phyloP scores from a whole-genome alignment of 2,113 vertebrate species.

The Argyrosomus japonicus region DNA sequence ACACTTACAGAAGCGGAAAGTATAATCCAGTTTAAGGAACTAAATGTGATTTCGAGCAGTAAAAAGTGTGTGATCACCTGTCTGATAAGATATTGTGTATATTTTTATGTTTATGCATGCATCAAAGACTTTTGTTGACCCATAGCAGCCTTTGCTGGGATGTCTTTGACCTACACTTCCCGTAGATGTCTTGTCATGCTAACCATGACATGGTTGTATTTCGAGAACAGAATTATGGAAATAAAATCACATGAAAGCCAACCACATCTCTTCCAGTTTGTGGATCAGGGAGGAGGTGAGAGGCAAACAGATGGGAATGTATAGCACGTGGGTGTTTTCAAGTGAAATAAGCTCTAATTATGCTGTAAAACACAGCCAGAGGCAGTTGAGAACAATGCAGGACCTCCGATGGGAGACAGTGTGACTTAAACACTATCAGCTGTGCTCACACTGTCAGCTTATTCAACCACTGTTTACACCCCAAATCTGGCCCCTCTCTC shows the following conservation, averaged over 20 bases:
- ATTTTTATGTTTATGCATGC: too few relatives aligned
- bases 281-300: constrained; percentile 1
- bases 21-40: too few relatives aligned
- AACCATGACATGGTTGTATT: background rate
- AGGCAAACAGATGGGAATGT: constrained; percentile 51
- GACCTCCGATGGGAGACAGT: constrained; percentile 77
- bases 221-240: background rate
- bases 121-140: background rate
- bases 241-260: background rate
- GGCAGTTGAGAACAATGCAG: constrained; percentile 77
- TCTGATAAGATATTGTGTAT: too few relatives aligned
- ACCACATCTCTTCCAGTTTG: constrained; percentile 9
- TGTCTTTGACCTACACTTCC: background rate
- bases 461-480: constrained; percentile 82
- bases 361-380: constrained; percentile 79
- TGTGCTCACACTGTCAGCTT: constrained; percentile 85
- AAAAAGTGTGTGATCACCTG: too few relatives aligned
- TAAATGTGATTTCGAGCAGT: too few relatives aligned
- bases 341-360: constrained; percentile 84
- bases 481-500: constrained; percentile 50
- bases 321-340: constrained; percentile 78
- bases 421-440: constrained; percentile 87
- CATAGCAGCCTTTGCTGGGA: background rate
- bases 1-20: too few relatives aligned
- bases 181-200: background rate